Base-by-base conservation (phyloP, 2,888 invertebrate genomes). In the Caenorhabditis plicata region DNA sequence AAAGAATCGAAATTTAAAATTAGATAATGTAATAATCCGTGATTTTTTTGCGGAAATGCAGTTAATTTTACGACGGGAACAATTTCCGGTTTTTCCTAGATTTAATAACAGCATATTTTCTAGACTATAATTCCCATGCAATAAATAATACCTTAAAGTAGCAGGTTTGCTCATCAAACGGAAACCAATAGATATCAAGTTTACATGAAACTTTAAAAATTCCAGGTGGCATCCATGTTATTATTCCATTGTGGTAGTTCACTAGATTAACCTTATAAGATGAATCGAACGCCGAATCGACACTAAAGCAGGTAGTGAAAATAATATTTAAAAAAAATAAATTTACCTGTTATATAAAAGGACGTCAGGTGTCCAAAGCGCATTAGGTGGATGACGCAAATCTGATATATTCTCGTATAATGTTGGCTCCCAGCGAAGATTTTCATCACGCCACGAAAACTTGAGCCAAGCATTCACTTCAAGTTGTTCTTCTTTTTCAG, bases 151-250 rank as follows among this genome's bases (percentile, higher is more conserved):
- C 75, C 61, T 79, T 80, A 42, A 80, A 74, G 83, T 92, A 90
- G 85, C 96, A 96, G 80, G 89, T 88, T 85, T 96, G 95, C 85
- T 95, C 94, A 84, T 96, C 95, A 85, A 95, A 96, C 68, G 95
- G 95, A 85, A 96, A 96, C 94, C 94, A 95, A 80, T 92, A 94
- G 86, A 96, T 95, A 86, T 96, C 93, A 81, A 96, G 93, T 85
- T 92, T 92, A 86, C 95, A 96, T 75, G 73, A 71, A 20, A 76
- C 64, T 39, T 67, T 70, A 43, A 69, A 69, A 9, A 69, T 69
- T 15, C 72, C 75, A 0, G 77, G 77, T 26, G 77, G 77, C 42
- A 77, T 66, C 75, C 75, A 77, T 11, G 57, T 72, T 19, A 76
- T 68, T 11, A 51, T 42, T 0, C 77, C 77, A 39, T 67, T 67